Evolutionary conservation across 2,888 invertebrate species (phyloP).

Genomic region (Tenodera sinensis): DNA sequence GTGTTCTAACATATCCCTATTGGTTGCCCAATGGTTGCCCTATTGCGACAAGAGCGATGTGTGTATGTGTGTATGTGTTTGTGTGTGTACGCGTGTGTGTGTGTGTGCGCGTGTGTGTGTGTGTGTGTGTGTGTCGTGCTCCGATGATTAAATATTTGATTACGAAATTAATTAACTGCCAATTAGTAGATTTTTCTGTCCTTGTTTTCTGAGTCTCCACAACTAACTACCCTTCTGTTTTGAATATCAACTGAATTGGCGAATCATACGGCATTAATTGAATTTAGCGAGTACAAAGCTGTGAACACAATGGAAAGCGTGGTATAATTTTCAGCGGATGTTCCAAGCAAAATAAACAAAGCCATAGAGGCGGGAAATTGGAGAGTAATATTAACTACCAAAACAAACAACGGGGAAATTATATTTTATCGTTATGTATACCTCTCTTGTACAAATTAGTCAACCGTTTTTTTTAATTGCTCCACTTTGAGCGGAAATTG

Average conservation of each 20-base stretch:
- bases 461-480: not conserved
- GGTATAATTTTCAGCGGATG: not conserved
- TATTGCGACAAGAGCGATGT: too few relatives aligned
- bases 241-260: not conserved
- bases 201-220: not conserved
- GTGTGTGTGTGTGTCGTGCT: not conserved
- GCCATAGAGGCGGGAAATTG: not conserved
- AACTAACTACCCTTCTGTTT: not conserved
- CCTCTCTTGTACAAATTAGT: not conserved
- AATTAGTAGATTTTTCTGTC: not conserved
- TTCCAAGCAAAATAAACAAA: not conserved
- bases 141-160: slow-evolving; percentile 9
- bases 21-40: too few relatives aligned
- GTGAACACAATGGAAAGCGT: not conserved
- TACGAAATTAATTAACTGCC: slow-evolving; percentile 5
- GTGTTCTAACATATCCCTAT: too few relatives aligned
- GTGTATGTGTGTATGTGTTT: too few relatives aligned
- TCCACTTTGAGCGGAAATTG: not conserved
- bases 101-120: not conserved
- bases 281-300: not conserved
- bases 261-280: not conserved
- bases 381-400: not conserved
- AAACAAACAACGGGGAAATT: not conserved
- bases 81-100: too few relatives aligned
- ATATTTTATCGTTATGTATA: not conserved